Conservation (phyloP, 2,113 vertebrate genomes). For the Raja brachyura region DNA sequence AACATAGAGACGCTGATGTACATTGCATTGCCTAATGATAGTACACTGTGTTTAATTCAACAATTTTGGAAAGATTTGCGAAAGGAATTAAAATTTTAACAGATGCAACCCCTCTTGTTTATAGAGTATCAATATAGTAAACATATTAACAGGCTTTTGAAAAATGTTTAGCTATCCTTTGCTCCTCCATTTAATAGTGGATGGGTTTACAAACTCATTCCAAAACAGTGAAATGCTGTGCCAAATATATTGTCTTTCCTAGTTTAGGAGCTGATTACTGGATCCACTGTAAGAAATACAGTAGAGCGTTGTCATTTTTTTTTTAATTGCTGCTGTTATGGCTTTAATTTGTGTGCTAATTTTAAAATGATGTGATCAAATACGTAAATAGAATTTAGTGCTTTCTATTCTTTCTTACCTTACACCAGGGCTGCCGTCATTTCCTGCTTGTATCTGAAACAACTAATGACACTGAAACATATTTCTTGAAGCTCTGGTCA, state of each 20-base stretch:
- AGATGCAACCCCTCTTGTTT: not conserved
- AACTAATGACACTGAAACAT: not conserved
- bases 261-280: not conserved
- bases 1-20: not conserved
- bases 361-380: not conserved
- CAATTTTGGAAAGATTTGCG: not conserved
- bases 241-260: not conserved
- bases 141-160: not conserved
- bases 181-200: not conserved
- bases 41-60: not conserved
- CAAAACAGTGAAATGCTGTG: not conserved
- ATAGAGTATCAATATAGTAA: not conserved
- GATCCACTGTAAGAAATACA: not conserved
- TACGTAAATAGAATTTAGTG: not conserved
- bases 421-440: not conserved
- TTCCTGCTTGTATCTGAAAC: not conserved
- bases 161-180: not conserved
- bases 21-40: constrained; percentile 6
- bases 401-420: not conserved
- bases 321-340: not conserved
- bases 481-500: not conserved
- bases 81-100: not conserved
- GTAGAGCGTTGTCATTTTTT: not conserved
- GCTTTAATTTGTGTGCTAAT: constrained; percentile 5
- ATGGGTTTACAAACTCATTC: constrained; percentile 3